Base-by-base conservation (phyloP, 1,140 invertebrate species). In the Cydia amplana region DNA sequence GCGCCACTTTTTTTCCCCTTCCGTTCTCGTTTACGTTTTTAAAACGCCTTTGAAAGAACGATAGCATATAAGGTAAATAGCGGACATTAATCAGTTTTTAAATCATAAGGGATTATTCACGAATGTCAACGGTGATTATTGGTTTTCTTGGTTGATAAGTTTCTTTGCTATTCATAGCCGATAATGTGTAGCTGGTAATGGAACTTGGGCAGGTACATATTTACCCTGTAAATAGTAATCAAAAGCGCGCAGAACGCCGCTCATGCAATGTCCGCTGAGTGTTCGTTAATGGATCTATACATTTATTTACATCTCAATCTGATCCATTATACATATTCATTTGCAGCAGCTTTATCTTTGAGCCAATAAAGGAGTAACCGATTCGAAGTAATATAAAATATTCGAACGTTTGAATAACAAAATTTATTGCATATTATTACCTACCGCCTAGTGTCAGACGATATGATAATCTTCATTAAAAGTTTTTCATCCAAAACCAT, bases 221-320 rank as follows among this genome's bases (percentile, higher is more conserved):
- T 82, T 79, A 80, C 75, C 80, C 78, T 78, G 75, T 67, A 64
- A 75, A 74, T 74, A 72, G 28, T 72, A 73, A 74, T 72, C 77
- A 79, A 82, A 83, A 84, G 82, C 82, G 80, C 83, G 80, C 82
- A 80, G 75, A 77, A 79, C 60, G 77, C 81, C 36, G 25, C 72
- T 83, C 72, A 79, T 77, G 83, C 81, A 87, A 87, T 86, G 80
- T 81, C 82, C 84, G 85, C 77, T 77, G 82, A 81, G 81, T 78
- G 83, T 85, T 82, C 83, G 81, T 88, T 88, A 91, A 91, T 89
- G 83, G 84, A 84, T 80, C 85, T 85, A 85, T 85, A 89, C 86
- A 87, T 88, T 89, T 85, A 91, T 91, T 89, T 87, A 90, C 90
- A 91, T 91, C 85, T 90, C 85, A 90, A 91, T 91, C 85, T 78